phyloP scores from a whole-genome alignment of 2,797 vertebrate genomes.

The Philypnodon macrostomus region DNA sequence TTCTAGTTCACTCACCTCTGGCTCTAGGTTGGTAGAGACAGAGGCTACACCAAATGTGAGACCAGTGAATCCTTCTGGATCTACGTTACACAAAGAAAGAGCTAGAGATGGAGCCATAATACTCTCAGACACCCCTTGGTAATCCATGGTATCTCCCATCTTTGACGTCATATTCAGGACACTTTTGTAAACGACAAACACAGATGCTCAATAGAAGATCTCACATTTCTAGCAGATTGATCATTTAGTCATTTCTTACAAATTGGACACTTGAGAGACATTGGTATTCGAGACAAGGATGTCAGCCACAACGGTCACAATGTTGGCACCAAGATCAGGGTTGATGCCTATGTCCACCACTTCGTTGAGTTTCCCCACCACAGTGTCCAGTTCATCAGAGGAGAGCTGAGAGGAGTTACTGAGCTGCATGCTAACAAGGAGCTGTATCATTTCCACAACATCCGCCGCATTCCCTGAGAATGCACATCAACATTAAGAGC shows the following conservation, averaged over 20 bases:
- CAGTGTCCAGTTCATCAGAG: constrained; percentile 68
- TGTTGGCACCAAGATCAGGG: constrained; percentile 52
- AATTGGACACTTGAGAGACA: constrained; percentile 66
- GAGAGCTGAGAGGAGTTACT: constrained; percentile 39
- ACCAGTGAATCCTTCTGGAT: constrained; percentile 73
- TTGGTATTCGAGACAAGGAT: constrained; percentile 73
- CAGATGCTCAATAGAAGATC: background rate
- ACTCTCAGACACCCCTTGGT: constrained; percentile 60
- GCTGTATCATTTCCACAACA: constrained; percentile 77
- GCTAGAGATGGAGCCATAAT: constrained; percentile 73
- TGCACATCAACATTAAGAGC: background rate
- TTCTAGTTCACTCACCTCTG: constrained; percentile 73
- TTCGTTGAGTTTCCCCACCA: constrained; percentile 78
- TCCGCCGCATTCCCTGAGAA: constrained; percentile 79
- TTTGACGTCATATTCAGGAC: constrained; percentile 79
- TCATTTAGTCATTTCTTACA: constrained; percentile 70
- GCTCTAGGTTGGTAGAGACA: constrained; percentile 47
- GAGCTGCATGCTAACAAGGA: constrained; percentile 66
- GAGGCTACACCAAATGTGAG: constrained; percentile 80
- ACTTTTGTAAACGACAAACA: constrained; percentile 62
- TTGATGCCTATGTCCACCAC: constrained; percentile 70
- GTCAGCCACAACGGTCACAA: constrained; percentile 71
- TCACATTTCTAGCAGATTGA: background rate
- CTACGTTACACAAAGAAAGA: constrained; percentile 71
- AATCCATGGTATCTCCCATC: constrained; percentile 79